These are phyloP conservation scores for Auanema sp. DNA, from an alignment of 2,888 invertebrate genomes.

Conservation along the genomic window DNA sequence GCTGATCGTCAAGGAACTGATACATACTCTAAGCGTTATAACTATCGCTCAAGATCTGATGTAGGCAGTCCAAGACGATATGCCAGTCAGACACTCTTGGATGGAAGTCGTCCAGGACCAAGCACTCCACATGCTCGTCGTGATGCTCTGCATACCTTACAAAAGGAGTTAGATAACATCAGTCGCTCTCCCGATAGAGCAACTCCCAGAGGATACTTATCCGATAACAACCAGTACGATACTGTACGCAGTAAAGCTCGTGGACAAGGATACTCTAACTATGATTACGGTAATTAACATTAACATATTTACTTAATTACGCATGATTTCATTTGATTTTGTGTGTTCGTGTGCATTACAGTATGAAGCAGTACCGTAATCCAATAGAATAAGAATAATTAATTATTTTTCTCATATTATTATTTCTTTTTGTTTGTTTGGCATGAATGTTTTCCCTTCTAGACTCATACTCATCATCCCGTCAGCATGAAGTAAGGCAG, in stretches of 20 bases:
- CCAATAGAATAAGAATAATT: no score
- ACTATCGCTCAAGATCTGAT: slow-evolving; percentile 63
- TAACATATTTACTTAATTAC: no score
- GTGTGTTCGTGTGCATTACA: no score
- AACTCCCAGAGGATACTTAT: slow-evolving; percentile 35
- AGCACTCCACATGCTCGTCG: slow-evolving; percentile 59
- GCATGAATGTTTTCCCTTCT: slow-evolving; percentile 20
- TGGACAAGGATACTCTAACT: slow-evolving; percentile 52
- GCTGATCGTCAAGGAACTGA: slow-evolving; percentile 47
- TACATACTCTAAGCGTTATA: slow-evolving; percentile 58
- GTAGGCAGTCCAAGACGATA: slow-evolving; percentile 59
- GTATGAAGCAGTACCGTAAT: no score
- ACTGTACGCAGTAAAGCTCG: slow-evolving; percentile 48
- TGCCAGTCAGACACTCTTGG: slow-evolving; percentile 62
- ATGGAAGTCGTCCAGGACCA: slow-evolving; percentile 63
- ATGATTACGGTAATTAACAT: slow-evolving; percentile 57
- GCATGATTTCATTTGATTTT: no score
- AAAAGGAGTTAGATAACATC: slow-evolving; percentile 63
- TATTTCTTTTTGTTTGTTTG: background rate
- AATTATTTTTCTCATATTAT: no score
- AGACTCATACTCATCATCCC: slow-evolving; percentile 23
- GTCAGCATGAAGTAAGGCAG: slow-evolving; percentile 22
- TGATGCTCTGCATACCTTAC: slow-evolving; percentile 62
- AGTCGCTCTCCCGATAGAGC: slow-evolving; percentile 52
- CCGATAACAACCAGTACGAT: slow-evolving; percentile 58